These are phyloP conservation scores for Xiphydria camelus DNA, from an alignment of 2,888 invertebrate species.

Conservation along the genomic window DNA sequence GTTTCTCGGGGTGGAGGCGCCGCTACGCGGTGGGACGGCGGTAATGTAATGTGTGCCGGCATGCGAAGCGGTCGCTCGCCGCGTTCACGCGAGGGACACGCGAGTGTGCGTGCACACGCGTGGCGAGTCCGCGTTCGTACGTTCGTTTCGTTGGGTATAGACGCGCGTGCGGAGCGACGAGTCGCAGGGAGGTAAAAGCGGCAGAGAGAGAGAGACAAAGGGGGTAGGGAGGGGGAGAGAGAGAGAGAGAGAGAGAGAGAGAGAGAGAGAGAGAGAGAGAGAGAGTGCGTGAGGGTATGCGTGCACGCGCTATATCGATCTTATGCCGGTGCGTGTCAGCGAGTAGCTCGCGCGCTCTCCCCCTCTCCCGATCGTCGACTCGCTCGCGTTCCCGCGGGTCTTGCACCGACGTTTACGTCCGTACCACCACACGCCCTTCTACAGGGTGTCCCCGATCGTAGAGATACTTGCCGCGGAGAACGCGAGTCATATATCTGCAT, in stretches of 20 bases:
- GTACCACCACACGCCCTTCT: background rate
- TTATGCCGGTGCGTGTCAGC: slow-evolving; percentile 41
- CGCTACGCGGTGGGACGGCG: too few species aligned
- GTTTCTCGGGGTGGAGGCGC: slow-evolving; percentile 21
- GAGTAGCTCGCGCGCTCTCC: slow-evolving; percentile 27
- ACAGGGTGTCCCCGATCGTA: background rate
- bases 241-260: slow-evolving; percentile 3
- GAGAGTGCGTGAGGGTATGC: slow-evolving; percentile 36
- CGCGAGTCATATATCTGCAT: background rate
- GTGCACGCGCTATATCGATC: slow-evolving; percentile 48
- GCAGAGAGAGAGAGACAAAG: too few species aligned
- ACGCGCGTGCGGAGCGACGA: too few species aligned
- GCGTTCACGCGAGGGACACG: too few species aligned
- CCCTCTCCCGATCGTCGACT: slow-evolving; percentile 8
- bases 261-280: slow-evolving; percentile 18
- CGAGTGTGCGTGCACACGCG: too few species aligned
- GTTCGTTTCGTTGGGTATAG: too few species aligned
- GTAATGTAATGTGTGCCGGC: slow-evolving; percentile 44
- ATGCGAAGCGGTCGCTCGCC: slow-evolving; percentile 38
- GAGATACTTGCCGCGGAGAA: background rate
- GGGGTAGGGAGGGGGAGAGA: slow-evolving; percentile 16
- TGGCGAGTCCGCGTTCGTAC: too few species aligned
- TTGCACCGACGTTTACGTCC: background rate
- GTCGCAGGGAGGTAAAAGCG: too few species aligned
- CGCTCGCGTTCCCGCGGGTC: slow-evolving; percentile 6